Percentiles rank a stretch among this genome's conserved stretches.
phyloP scores from a whole-genome alignment of 2,888 invertebrate genomes.

The Galerucella pusilla region DNA sequence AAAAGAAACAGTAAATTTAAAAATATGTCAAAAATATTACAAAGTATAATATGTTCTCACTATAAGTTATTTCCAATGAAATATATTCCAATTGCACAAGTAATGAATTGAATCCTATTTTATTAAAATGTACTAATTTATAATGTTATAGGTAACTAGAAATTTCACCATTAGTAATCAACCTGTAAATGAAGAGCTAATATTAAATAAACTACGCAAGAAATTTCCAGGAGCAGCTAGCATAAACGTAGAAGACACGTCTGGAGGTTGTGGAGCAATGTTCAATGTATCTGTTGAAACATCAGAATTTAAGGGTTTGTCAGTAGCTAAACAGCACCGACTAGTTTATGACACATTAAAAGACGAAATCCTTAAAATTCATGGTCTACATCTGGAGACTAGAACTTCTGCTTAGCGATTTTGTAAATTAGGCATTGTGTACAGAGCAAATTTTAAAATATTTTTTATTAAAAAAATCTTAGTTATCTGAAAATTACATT shows the following conservation, averaged over 20 bases:
- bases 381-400: constrained; percentile 83
- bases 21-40: constrained; percentile 19
- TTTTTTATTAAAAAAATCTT: neutral
- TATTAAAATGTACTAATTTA: neutral
- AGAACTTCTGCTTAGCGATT: constrained; percentile 55
- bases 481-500: neutral
- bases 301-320: constrained; percentile 76
- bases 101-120: constrained; percentile 7
- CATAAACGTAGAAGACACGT: constrained; percentile 77
- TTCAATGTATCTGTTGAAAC: constrained; percentile 78
- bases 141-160: constrained; percentile 21
- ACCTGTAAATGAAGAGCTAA: constrained; percentile 56
- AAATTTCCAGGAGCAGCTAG: constrained; percentile 73
- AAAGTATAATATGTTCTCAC: neutral
- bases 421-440: neutral
- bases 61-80: neutral
- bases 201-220: constrained; percentile 63
- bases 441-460: neutral
- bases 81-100: constrained; percentile 5
- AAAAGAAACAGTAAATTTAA: neutral
- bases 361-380: constrained; percentile 84
- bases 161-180: constrained; percentile 15
- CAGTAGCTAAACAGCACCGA: constrained; percentile 79
- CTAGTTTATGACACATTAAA: constrained; percentile 78
- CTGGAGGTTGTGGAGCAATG: constrained; percentile 87